A percentile compares a stretch with the other conserved stretches of the same genome.
Conservation (phyloP, 2,888 invertebrate genomes). For the Neria commutata region DNA sequence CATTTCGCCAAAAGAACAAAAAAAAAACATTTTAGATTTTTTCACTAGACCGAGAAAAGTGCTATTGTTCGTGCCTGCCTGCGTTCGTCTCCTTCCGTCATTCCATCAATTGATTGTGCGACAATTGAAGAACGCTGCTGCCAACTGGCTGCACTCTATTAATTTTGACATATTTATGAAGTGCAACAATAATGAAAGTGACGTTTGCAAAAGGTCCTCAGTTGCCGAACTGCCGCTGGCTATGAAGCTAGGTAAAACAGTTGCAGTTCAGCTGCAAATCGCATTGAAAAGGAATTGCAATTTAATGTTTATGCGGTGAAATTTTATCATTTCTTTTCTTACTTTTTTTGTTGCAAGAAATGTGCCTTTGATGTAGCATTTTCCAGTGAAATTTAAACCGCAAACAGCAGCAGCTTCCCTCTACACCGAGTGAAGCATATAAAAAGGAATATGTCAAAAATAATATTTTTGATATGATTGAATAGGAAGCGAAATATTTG, state of each 20-base stretch:
- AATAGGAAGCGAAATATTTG: too few relatives aligned
- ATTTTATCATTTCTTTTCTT: constrained; percentile 25
- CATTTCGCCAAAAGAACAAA: background rate
- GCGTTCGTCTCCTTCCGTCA: constrained; percentile 6
- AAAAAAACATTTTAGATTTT: background rate
- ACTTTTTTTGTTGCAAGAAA: constrained; percentile 1
- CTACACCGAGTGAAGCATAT: too few relatives aligned
- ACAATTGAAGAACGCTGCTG: constrained; percentile 18
- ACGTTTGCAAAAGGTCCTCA: constrained; percentile 18
- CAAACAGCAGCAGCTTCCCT: constrained; percentile 6
- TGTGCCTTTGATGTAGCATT: background rate
- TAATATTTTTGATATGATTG: too few relatives aligned
- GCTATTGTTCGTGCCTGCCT: background rate
- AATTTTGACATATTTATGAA: constrained; percentile 57
- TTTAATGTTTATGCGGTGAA: constrained; percentile 45
- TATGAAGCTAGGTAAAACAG: too few relatives aligned
- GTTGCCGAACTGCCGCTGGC: background rate
- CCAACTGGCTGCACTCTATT: constrained; percentile 45
- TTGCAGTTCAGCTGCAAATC: background rate
- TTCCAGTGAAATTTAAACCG: constrained; percentile 7
- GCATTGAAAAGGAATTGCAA: constrained; percentile 44
- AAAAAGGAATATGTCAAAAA: too few relatives aligned
- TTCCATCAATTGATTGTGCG: constrained; percentile 15
- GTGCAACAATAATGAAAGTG: constrained; percentile 39
- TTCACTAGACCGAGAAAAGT: background rate